Conservation (phyloP, 2,888 invertebrate genomes). For the Cephalotes varians region DNA sequence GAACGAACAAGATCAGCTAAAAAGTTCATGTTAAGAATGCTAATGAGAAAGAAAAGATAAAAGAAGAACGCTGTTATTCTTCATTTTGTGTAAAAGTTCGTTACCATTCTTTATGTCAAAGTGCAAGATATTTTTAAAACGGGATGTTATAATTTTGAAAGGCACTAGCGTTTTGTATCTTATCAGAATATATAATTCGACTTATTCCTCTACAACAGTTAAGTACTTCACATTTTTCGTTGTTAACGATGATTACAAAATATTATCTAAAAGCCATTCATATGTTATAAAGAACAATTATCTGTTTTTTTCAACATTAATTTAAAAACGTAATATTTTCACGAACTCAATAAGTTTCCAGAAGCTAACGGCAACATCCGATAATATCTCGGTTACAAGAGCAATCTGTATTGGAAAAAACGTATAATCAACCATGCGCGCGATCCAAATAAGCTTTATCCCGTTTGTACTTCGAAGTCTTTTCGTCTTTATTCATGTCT, state of each 20-base stretch:
- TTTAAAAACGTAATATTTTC: not conserved
- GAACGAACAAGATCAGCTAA: conserved; percentile 51
- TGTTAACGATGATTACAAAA: not conserved
- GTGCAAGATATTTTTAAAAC: conserved; percentile 59
- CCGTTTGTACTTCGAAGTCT: not conserved
- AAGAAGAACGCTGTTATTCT: conserved; percentile 50
- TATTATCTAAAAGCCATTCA: not conserved
- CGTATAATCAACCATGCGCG: conserved; percentile 21
- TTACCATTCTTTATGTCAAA: conserved; percentile 63
- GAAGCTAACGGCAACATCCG: conserved; percentile 7
- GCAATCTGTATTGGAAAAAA: conserved; percentile 23
- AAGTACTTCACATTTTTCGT: not conserved
- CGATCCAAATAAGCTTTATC: conserved; percentile 10
- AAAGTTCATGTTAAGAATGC: conserved; percentile 70
- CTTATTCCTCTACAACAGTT: not conserved
- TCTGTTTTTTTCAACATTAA: not conserved
- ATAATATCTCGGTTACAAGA: conserved; percentile 5
- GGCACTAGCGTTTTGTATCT: conserved; percentile 33
- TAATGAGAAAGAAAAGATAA: conserved; percentile 62
- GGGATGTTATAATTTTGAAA: conserved; percentile 57
- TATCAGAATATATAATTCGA: conserved; percentile 24
- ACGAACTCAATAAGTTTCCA: not conserved
- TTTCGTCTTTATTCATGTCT: conserved; percentile 44
- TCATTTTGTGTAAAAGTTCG: conserved; percentile 57
- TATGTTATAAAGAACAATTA: conserved; percentile 5